Evolutionary conservation across 2,113 vertebrate species (phyloP).

Genomic region (mouse (Mus musculus)): GRCm39 chr12:44254001-44254500

Average conservation of each 20-base stretch:
- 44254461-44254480: neutral
- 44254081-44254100: conserved; percentile 88
- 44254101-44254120: conserved; percentile 83
- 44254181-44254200: conserved; percentile 92
- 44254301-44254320: neutral
- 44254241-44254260: conserved; percentile 42
- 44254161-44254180: conserved; percentile 94
- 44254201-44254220: conserved; percentile 33
- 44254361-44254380: conserved; percentile 19
- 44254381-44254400: conserved; percentile 41
- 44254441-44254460: neutral
- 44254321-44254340: conserved; percentile 34
- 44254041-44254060: conserved; percentile 97
- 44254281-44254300: conserved; percentile 3
- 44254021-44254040: conserved; percentile 90
- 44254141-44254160: conserved; percentile 93
- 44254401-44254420: conserved; percentile 31
- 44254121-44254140: conserved; percentile 87
- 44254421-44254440: conserved; percentile 15
- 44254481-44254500: conserved; percentile 50
- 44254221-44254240: conserved; percentile 50
- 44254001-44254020: conserved; percentile 90
- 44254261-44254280: neutral
- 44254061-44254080: conserved; percentile 95
- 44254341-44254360: conserved; percentile 33